A percentile compares a stretch with the other conserved stretches of the same genome.
phyloP scores from a whole-genome alignment of 2,888 invertebrate species.

The Hololepta plana region DNA sequence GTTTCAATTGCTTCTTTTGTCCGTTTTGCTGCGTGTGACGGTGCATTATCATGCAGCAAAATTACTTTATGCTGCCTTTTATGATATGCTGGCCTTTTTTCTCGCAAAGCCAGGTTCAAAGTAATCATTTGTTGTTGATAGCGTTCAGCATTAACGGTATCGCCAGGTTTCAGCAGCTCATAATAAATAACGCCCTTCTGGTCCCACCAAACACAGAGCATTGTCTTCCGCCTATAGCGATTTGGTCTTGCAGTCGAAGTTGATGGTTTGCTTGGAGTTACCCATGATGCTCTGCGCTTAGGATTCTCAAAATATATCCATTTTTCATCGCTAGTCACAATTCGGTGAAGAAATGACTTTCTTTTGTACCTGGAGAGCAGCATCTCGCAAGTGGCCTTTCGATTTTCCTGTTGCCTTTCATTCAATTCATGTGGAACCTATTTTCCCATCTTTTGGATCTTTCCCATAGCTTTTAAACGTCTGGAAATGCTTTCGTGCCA shows the following conservation, averaged over 20 bases:
- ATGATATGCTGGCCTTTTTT: no score
- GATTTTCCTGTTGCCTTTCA: constrained; percentile 9
- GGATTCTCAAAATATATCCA: no score
- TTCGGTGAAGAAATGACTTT: background rate
- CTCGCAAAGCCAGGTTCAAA: no score
- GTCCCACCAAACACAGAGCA: constrained; percentile 12
- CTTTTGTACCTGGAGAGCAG: constrained; percentile 4
- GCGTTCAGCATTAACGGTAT: no score
- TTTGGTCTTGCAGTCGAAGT: constrained; percentile 10
- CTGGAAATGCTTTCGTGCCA: constrained; percentile 11
- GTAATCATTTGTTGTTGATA: no score
- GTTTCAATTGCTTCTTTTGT: no score
- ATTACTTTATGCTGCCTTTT: no score
- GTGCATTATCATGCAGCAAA: no score
- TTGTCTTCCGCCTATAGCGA: constrained; percentile 10
- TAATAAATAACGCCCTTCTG: constrained; percentile 10
- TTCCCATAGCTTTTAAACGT: constrained; percentile 13
- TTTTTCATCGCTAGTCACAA: constrained; percentile 8
- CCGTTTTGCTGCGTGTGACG: no score
- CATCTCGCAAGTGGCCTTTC: constrained; percentile 8
- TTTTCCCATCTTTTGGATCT: constrained; percentile 13
- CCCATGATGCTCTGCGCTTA: no score
- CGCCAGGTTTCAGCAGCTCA: constrained; percentile 9
- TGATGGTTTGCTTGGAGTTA: constrained; percentile 6
- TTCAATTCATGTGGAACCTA: constrained; percentile 13